Evolutionary conservation across 2,113 vertebrate species (phyloP), one percentile per base, ranked within the genome.

Genomic region (Onychostoma macrolepis): DNA sequence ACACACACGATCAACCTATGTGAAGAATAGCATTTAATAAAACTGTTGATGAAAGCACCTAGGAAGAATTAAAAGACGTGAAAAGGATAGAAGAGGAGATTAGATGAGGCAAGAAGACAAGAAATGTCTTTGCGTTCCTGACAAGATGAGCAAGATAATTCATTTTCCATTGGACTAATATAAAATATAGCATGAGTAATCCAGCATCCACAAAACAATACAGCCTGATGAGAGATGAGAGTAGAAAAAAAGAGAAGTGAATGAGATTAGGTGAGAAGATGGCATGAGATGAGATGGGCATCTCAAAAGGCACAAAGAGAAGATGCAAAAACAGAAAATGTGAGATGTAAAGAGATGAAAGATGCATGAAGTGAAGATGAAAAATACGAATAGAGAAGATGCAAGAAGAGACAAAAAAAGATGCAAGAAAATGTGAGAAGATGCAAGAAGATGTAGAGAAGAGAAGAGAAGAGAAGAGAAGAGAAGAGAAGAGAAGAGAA

Each of bases 161-260:
- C 79, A 92, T 91, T 89, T 91, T 91, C 89, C 89, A 89, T 79
- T 82, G 83, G 83, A 86, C 87, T 88, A 90, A 86, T 87, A 87
- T 88, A 86, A 92, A 89, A 88, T 87, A 88, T 89, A 88, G 87
- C 85, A 82, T 76, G 86, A 71, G 83, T 82, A 89, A 89, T 86
- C 83, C 87, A 86, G 71, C 45, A 85, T 89, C 86, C 89, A 87
- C 87, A 89, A 88, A 41, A 81, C 90, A 92, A 90, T 89, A 90
- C 85, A 82, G 77, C 74, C 88, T 91, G 88, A 91, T 50, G 48
- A 50, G 48, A 50, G 48, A 50, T 17, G 15, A 50, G 15, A 50
- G 48, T 15, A 50, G 4, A 17, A 17, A 17, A 17, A 50, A 17
- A 17, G 48, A 17, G 1, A 28, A 28, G 21, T 24, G 1, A 24